These are phyloP conservation scores for Gopherus evgoodei DNA, from an alignment of 2,113 vertebrate species.

Conservation along the genomic window DNA sequence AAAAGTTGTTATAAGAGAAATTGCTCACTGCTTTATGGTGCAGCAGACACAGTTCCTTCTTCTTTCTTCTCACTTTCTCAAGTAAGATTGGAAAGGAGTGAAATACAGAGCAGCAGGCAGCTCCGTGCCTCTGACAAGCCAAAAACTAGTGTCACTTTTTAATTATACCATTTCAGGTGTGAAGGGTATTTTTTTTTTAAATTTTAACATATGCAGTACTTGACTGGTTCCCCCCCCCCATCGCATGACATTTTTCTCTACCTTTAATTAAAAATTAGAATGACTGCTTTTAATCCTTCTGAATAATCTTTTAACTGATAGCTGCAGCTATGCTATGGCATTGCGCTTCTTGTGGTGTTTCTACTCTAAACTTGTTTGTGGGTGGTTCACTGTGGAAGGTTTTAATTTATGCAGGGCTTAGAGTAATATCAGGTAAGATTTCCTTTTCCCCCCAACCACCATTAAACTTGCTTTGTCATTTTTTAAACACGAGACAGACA, in stretches of 20 bases:
- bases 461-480: background rate
- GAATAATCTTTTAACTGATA: conserved; percentile 37
- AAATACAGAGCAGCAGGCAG: background rate
- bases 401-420: background rate
- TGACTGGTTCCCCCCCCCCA: background rate
- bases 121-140: conserved; percentile 14
- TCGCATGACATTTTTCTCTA: conserved; percentile 29
- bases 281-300: background rate
- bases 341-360: conserved; percentile 6
- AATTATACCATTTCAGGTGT: conserved; percentile 38
- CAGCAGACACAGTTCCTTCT: background rate
- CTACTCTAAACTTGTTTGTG: background rate
- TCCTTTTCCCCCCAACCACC: background rate
- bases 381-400: background rate
- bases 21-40: background rate
- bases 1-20: background rate
- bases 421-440: background rate
- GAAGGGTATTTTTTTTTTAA: background rate
- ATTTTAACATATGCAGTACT: conserved; percentile 1
- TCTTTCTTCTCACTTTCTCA: background rate
- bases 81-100: background rate
- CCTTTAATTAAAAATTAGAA: conserved; percentile 65
- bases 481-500: background rate
- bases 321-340: background rate
- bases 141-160: conserved; percentile 7